phyloP scores from a whole-genome alignment of 2,797 vertebrate genomes.

The Streptopelia turtur region DNA sequence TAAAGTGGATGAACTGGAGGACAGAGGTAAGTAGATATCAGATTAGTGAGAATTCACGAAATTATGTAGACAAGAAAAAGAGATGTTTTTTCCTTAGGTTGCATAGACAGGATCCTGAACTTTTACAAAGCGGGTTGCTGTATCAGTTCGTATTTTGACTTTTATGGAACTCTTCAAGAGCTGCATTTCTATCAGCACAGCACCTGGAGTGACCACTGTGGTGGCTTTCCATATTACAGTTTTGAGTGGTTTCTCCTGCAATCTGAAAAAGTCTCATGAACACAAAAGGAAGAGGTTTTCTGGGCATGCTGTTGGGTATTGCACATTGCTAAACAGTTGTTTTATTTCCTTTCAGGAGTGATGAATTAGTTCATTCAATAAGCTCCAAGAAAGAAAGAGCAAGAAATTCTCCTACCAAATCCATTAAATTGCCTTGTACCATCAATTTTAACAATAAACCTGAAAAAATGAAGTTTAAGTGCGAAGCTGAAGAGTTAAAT shows the following conservation, averaged over 20 bases:
- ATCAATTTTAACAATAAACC: slow-evolving; percentile 2
- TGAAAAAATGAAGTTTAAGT: background rate
- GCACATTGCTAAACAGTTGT: background rate
- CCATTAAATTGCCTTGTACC: background rate
- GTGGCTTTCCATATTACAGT: background rate
- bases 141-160: background rate
- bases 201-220: background rate
- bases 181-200: accelerated
- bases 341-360: slow-evolving; percentile 21
- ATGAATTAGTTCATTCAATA: background rate
- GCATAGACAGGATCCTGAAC: background rate
- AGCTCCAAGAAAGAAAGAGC: background rate
- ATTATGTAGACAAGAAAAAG: background rate
- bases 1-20: background rate
- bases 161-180: background rate
- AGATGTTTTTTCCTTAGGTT: background rate
- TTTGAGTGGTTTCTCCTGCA: background rate
- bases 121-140: background rate
- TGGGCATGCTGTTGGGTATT: background rate
- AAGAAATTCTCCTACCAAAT: background rate
- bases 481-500: background rate
- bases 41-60: background rate
- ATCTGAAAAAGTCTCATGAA: background rate
- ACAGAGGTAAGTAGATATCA: background rate
- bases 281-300: background rate